A percentile compares a stretch with the other conserved stretches of the same genome.
Evolutionary conservation across 1,140 invertebrate species (phyloP).

Genomic region (Palaemon carinicauda): DNA sequence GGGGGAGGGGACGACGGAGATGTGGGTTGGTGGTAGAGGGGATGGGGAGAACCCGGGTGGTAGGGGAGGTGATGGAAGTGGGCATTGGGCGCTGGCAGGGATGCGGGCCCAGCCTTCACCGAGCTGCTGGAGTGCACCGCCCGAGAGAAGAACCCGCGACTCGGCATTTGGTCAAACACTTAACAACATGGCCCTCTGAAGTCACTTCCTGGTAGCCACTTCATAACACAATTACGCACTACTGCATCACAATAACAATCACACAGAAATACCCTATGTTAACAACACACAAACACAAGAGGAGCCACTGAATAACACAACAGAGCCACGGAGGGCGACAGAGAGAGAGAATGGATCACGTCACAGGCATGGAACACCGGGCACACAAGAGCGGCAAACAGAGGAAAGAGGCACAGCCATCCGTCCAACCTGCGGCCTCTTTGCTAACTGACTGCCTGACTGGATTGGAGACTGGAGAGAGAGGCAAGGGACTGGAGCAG

Average conservation of each 20-base stretch:
- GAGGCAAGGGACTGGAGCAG: neutral
- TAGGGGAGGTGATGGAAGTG: slow-evolving; percentile 16
- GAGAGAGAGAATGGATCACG: too few species aligned
- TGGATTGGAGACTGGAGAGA: neutral
- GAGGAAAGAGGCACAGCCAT: too few species aligned
- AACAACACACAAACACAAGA: neutral
- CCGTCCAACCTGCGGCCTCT: slow-evolving; percentile 27
- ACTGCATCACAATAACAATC: neutral
- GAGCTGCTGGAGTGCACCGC: slow-evolving; percentile 52
- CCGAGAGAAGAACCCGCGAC: slow-evolving; percentile 52
- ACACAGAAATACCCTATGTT: neutral
- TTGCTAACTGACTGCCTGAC: slow-evolving; percentile 19
- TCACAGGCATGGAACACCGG: neutral
- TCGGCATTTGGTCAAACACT: slow-evolving; percentile 31
- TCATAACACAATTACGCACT: neutral
- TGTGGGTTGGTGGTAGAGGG: neutral
- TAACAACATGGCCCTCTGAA: neutral
- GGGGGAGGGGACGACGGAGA: neutral
- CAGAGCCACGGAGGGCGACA: neutral
- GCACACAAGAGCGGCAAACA: neutral
- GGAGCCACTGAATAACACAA: neutral
- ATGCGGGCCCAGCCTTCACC: slow-evolving; percentile 44
- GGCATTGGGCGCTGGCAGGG: neutral
- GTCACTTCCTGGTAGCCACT: neutral
- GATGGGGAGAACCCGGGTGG: neutral